phyloP scores from a whole-genome alignment of 2,113 vertebrate genomes.

The Holacanthus passer region DNA sequence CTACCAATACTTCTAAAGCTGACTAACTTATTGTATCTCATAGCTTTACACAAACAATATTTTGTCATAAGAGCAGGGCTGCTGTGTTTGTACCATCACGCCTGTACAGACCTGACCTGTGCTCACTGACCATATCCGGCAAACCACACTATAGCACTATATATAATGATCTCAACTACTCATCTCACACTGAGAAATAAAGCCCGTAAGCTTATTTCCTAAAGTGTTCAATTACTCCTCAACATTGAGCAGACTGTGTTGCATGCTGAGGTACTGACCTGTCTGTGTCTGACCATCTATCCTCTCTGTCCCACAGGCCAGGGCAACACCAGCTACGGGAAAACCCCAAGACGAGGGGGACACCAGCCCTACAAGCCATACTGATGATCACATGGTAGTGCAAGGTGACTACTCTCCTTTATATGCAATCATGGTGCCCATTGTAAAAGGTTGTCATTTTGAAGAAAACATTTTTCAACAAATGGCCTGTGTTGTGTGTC shows the following conservation, averaged over 20 bases:
- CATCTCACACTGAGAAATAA: too few relatives aligned
- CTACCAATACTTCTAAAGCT: neutral
- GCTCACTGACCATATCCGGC: too few relatives aligned
- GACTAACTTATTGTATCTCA: too few relatives aligned
- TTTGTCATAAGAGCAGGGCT: neutral
- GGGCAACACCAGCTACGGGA: constrained; percentile 96
- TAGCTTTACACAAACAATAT: neutral
- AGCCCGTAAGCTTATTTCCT: neutral
- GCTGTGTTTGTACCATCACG: neutral
- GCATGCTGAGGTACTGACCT: neutral
- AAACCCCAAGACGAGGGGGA: constrained; percentile 95
- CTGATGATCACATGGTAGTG: constrained; percentile 89
- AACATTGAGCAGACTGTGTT: neutral
- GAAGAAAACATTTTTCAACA: too few relatives aligned
- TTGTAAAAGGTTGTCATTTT: too few relatives aligned
- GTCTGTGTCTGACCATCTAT: neutral
- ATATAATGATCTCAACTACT: neutral
- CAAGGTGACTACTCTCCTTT: constrained; percentile 10
- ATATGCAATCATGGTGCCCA: too few relatives aligned
- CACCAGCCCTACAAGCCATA: constrained; percentile 99
- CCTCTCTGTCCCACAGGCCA: constrained; percentile 86
- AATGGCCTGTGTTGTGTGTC: neutral
- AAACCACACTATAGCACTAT: too few relatives aligned
- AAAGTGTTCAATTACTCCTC: neutral
- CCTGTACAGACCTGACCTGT: too few relatives aligned